Conservation (phyloP, 2,113 vertebrate genomes). For the Callopanchax toddi region DNA sequence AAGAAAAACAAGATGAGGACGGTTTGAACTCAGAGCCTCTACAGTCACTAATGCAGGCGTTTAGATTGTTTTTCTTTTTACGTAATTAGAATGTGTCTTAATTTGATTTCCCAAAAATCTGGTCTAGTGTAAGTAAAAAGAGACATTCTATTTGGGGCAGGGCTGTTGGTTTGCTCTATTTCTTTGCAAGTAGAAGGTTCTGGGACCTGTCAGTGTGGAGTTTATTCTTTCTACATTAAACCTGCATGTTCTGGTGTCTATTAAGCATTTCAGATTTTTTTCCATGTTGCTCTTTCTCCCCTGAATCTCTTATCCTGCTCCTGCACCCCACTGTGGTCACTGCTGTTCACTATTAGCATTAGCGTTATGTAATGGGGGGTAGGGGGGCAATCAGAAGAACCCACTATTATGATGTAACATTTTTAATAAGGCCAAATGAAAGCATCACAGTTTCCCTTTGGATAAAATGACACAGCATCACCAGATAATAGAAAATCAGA, state of each 20-base stretch:
- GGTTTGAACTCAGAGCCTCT: constrained; percentile 38
- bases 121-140: no score
- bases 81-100: no score
- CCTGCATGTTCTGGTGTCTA: no score
- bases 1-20: constrained; percentile 48
- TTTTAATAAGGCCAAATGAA: constrained; percentile 29
- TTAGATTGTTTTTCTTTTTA: constrained; percentile 9
- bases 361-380: constrained; percentile 42
- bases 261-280: constrained; percentile 13
- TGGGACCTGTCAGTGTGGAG: no score
- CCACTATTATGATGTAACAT: constrained; percentile 33
- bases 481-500: constrained; percentile 46
- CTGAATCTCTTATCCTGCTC: constrained; percentile 16
- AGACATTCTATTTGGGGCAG: no score
- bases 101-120: no score
- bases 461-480: constrained; percentile 42
- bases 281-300: constrained; percentile 4
- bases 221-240: no score
- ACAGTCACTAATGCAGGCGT: constrained; percentile 41
- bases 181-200: no score
- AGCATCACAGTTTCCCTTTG: constrained; percentile 50
- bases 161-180: no score
- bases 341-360: constrained; percentile 47
- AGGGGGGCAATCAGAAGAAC: constrained; percentile 34
- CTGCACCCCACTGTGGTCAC: constrained; percentile 17